A percentile compares a stretch with the other conserved stretches of the same genome.
phyloP scores from a whole-genome alignment of 2,888 invertebrate species.

The Drosophila tripunctata region DNA sequence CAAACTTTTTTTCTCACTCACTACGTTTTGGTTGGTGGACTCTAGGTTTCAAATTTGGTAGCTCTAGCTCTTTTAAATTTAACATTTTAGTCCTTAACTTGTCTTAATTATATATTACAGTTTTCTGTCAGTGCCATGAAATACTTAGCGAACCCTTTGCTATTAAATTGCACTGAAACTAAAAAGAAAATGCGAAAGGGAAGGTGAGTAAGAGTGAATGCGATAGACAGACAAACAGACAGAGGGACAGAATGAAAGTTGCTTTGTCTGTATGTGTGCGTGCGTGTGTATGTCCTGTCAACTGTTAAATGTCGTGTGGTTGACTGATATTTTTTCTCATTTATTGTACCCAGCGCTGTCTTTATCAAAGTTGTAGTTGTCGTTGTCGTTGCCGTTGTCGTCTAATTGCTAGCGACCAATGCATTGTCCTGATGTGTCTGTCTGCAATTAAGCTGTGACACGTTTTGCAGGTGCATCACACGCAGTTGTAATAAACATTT shows the following conservation, averaged over 20 bases:
- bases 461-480: slow-evolving; percentile 50
- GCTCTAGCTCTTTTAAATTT: too few species aligned
- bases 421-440: slow-evolving; percentile 41
- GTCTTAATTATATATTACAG: too few species aligned
- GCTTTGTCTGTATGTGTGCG: slow-evolving; percentile 23
- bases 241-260: slow-evolving; percentile 6
- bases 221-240: slow-evolving; percentile 5
- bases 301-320: slow-evolving; percentile 64
- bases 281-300: too few species aligned
- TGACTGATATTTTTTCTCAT: slow-evolving; percentile 44
- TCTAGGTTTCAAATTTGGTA: too few species aligned
- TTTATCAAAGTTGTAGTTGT: slow-evolving; percentile 18
- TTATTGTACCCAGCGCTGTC: slow-evolving; percentile 29
- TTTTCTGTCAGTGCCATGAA: too few species aligned
- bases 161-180: too few species aligned
- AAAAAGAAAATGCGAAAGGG: not conserved
- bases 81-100: too few species aligned
- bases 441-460: slow-evolving; percentile 70
- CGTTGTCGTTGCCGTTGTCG: slow-evolving; percentile 24
- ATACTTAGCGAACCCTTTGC: too few species aligned
- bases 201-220: not conserved
- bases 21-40: too few species aligned
- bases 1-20: too few species aligned
- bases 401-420: slow-evolving; percentile 65
- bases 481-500: slow-evolving; percentile 69